These are phyloP conservation scores for Anoplolepis gracilipes DNA, from an alignment of 1,140 invertebrate species.

Conservation along the genomic window DNA sequence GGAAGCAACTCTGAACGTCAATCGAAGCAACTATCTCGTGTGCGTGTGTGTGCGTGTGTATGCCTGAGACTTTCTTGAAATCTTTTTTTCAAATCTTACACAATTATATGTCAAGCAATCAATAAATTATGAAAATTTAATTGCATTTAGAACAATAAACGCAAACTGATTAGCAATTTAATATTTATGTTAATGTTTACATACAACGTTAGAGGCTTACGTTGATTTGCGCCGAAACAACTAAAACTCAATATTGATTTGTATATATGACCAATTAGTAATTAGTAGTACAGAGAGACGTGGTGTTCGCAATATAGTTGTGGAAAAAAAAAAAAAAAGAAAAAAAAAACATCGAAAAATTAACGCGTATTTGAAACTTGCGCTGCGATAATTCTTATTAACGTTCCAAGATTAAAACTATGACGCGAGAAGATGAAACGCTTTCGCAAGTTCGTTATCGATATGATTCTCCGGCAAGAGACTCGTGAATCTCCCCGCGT, in stretches of 20 bases:
- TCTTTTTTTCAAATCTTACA: not conserved
- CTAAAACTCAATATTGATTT: conserved; percentile 19
- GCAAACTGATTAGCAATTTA: conserved; percentile 36
- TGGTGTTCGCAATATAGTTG: not conserved
- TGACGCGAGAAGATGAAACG: not conserved
- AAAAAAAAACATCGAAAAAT: conserved; percentile 12
- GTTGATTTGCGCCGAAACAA: not conserved
- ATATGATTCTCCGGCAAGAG: not conserved
- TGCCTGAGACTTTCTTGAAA: not conserved
- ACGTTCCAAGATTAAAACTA: conserved; percentile 13
- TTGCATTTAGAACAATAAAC: conserved; percentile 9
- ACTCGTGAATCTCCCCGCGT: not conserved
- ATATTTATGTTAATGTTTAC: conserved; percentile 26
- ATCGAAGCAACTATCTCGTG: not conserved
- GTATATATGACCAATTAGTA: not conserved
- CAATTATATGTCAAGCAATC: not conserved
- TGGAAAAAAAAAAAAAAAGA: not conserved
- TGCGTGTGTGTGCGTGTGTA: too few species aligned
- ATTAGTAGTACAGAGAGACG: not conserved
- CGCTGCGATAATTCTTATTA: not conserved
- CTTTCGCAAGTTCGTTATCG: conserved; percentile 17
- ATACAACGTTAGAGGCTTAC: not conserved
- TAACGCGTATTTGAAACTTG: not conserved
- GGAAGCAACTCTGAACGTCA: not conserved
- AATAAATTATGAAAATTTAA: conserved; percentile 37